A percentile compares a stretch with the other conserved stretches of the same genome.
phyloP scores from a whole-genome alignment of 2,797 vertebrate species.

The Phrynocephalus vlangalii region DNA sequence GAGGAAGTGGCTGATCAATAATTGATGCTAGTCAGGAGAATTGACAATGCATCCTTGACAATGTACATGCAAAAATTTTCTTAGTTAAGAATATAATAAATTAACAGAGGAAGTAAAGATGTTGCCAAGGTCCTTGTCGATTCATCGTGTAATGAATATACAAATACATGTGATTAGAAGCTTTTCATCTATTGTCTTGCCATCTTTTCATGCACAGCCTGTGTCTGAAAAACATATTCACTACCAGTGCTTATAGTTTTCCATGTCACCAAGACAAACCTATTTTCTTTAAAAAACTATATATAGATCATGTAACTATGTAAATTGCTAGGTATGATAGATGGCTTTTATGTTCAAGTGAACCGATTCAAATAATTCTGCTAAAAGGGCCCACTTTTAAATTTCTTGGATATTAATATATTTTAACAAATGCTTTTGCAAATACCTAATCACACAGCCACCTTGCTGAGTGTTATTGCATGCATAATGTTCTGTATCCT shows the following conservation, averaged over 20 bases:
- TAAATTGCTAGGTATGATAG: slow-evolving; percentile 38
- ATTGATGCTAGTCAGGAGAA: background rate
- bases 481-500: slow-evolving; percentile 31
- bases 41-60: background rate
- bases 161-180: background rate
- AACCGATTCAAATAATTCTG: slow-evolving; percentile 43
- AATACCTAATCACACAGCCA: slow-evolving; percentile 15
- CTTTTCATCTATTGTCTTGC: background rate
- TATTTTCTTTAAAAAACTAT: slow-evolving; percentile 20
- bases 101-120: slow-evolving; percentile 3
- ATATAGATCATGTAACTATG: slow-evolving; percentile 17
- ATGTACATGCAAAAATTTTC: background rate
- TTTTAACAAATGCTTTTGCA: background rate
- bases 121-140: background rate
- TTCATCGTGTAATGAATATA: background rate
- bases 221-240: background rate
- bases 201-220: background rate
- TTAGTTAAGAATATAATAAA: background rate
- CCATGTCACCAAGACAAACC: slow-evolving; percentile 1
- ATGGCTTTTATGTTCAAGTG: slow-evolving; percentile 10
- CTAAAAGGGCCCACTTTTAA: slow-evolving; percentile 34
- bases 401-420: slow-evolving; percentile 42
- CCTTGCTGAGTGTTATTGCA: slow-evolving; percentile 33
- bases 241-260: background rate
- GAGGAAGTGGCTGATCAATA: too few species aligned